Evolutionary conservation across 2,797 vertebrate species (phyloP).

Genomic region (Catostomus latipinnis): DNA sequence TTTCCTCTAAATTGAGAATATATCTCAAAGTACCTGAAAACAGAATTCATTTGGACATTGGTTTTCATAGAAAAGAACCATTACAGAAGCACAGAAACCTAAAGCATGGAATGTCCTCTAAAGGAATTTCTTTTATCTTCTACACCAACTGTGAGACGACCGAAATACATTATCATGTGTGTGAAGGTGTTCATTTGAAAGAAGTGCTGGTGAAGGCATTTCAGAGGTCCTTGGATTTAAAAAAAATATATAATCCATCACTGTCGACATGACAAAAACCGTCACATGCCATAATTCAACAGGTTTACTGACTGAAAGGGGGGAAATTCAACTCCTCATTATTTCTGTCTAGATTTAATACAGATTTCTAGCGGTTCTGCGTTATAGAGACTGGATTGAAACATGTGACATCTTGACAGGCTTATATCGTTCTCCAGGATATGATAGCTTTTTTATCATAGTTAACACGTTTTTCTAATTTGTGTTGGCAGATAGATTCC

Average conservation of each 20-base stretch:
- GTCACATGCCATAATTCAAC: slow-evolving; percentile 63
- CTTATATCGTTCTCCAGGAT: slow-evolving; percentile 34
- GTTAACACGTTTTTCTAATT: slow-evolving; percentile 67
- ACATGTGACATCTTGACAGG: slow-evolving; percentile 43
- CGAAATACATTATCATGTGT: slow-evolving; percentile 11
- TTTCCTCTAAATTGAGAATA: slow-evolving; percentile 6
- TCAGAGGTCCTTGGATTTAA: slow-evolving; percentile 67
- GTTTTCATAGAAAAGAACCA: slow-evolving; percentile 1
- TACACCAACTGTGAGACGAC: neutral
- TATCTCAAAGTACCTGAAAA: neutral
- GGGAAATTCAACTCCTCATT: neutral
- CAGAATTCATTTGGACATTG: neutral
- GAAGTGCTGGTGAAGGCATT: slow-evolving; percentile 65
- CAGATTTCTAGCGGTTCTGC: slow-evolving; percentile 47
- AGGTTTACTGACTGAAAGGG: slow-evolving; percentile 54
- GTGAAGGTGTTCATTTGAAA: slow-evolving; percentile 67
- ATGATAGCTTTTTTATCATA: slow-evolving; percentile 60
- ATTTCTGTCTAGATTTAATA: slow-evolving; percentile 11
- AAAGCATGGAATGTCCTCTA: neutral
- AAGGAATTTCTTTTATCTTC: slow-evolving; percentile 1
- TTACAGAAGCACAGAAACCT: neutral
- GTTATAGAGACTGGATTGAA: slow-evolving; percentile 40
- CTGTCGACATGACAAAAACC: slow-evolving; percentile 63
- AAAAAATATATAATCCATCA: slow-evolving; percentile 69
- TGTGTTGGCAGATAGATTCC: slow-evolving; percentile 63